A percentile compares a stretch with the other conserved stretches of the same genome.
Conservation (phyloP, 2,797 vertebrate species). For the Xenopus petersii region DNA sequence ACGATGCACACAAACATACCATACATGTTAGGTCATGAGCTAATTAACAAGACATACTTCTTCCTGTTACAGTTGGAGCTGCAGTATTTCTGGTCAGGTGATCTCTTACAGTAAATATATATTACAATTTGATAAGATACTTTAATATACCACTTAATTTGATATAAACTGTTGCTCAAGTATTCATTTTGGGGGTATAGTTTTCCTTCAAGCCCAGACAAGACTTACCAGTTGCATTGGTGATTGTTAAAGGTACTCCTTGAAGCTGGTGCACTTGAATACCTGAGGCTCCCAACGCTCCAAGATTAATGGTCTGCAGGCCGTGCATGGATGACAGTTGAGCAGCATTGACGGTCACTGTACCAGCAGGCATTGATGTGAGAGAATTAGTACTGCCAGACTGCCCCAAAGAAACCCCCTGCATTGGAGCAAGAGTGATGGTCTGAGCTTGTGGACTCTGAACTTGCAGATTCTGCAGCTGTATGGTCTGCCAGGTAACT, state of each 20-base stretch:
- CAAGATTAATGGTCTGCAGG: conserved; percentile 90
- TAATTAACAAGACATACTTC: too few relatives aligned
- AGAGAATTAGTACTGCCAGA: conserved; percentile 69
- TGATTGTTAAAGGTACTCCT: conserved; percentile 83
- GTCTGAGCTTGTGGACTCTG: conserved; percentile 80
- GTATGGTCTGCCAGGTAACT: conserved; percentile 94
- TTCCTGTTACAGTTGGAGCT: too few relatives aligned
- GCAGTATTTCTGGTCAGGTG: too few relatives aligned
- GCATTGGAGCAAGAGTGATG: conserved; percentile 88
- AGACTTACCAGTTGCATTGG: conserved; percentile 78
- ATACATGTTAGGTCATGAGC: too few relatives aligned
- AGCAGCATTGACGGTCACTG: conserved; percentile 81
- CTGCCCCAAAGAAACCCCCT: conserved; percentile 80
- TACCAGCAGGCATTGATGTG: conserved; percentile 72
- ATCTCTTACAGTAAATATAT: too few relatives aligned
- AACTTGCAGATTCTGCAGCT: conserved; percentile 87
- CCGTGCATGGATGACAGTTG: conserved; percentile 84
- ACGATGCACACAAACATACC: too few relatives aligned
- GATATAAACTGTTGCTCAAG: neutral
- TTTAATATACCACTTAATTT: too few relatives aligned
- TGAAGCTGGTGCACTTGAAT: conserved; percentile 95
- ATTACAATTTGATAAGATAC: too few relatives aligned
- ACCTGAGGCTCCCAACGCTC: conserved; percentile 81
- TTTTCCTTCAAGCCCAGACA: neutral
- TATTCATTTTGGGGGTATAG: too few relatives aligned